These are phyloP conservation scores for Globodera ellingtonae DNA, from an alignment of 1,140 invertebrate genomes.

Conservation along the genomic window DNA sequence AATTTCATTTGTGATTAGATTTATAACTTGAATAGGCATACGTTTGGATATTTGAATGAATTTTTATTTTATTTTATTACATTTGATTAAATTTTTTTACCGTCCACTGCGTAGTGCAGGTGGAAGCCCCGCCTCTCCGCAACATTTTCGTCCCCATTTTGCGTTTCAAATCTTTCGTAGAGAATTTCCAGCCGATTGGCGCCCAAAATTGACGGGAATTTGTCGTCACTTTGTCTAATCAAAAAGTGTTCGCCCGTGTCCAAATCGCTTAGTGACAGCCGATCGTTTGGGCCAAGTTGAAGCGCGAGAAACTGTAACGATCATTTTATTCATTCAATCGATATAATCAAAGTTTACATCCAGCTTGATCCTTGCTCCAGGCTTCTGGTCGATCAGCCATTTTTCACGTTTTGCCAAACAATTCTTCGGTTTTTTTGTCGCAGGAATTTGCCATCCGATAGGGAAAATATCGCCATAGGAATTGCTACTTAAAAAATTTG, in stretches of 20 bases:
- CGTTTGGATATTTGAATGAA: too few species aligned
- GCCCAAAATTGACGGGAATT: background rate
- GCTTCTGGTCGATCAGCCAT: constrained; percentile 25
- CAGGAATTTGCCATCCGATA: background rate
- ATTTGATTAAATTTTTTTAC: background rate
- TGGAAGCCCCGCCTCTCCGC: background rate
- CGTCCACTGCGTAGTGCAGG: background rate
- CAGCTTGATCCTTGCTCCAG: constrained; percentile 17
- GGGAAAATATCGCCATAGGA: constrained; percentile 18
- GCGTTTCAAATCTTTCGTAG: background rate
- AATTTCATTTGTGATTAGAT: too few species aligned
- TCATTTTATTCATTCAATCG: background rate
- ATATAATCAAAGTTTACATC: background rate
- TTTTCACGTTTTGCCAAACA: constrained; percentile 9
- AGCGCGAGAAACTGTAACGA: background rate
- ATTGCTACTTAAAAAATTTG: background rate
- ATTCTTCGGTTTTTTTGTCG: background rate
- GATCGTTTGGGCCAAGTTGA: background rate
- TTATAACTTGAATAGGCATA: too few species aligned
- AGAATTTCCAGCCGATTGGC: background rate
- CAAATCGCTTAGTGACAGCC: background rate
- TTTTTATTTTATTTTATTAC: too few species aligned
- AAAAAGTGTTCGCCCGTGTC: background rate
- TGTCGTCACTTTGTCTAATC: background rate
- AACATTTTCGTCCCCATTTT: background rate